Evolutionary conservation across 2,113 vertebrate genomes (phyloP), one percentile per base, ranked within the genome.

Genomic region (Tretioscincus oriximinensis): DNA sequence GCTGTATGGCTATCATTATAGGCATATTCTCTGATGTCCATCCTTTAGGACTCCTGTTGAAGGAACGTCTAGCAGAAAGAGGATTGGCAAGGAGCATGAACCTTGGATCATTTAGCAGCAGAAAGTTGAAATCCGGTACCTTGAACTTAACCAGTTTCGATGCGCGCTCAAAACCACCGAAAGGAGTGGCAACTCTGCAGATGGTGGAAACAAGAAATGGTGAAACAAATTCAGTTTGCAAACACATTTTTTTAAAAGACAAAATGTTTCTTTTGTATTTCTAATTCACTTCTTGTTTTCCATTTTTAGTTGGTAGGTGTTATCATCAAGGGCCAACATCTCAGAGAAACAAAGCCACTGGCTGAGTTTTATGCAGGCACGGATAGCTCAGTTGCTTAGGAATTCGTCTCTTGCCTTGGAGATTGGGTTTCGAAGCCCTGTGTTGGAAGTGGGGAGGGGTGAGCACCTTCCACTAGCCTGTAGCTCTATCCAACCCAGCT

Each of bases 41-140:
- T 54, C 98, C 98, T 83, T 96, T 95, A 35, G 98, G 97, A 76
- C 96, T 94, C 93, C 98, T 97, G 87, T 99, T 99, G 93, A 99
- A 99, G 89, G 95, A 97, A 92, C 97, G 96, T 82, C 98, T 95
- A 70, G 93, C 90, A 73, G 89, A 91, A 3, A 89, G 86, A 14
- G 93, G 90, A 21, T 96, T 96, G 87, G 91, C 93, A 77, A 96
- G 94, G 81, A 94, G 94, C 64, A 94, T 94, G 88, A 94, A 95
- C 82, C 94, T 93, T 4, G 96, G 95, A 81, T 96, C 92, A 47
- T 93, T 93, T 73, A 94, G 77, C 63, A 96, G 95, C 78, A 95
- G 95, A 72, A 92, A 81, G 11, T 98, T 97, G 76, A 93, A 92
- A 89, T 97, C 95, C 67, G 95, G 91, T 66, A 94, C 81, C 79